A percentile compares a stretch with the other conserved stretches of the same genome.
phyloP scores from a whole-genome alignment of 2,888 invertebrate species.

The Steinernema scapterisci region DNA sequence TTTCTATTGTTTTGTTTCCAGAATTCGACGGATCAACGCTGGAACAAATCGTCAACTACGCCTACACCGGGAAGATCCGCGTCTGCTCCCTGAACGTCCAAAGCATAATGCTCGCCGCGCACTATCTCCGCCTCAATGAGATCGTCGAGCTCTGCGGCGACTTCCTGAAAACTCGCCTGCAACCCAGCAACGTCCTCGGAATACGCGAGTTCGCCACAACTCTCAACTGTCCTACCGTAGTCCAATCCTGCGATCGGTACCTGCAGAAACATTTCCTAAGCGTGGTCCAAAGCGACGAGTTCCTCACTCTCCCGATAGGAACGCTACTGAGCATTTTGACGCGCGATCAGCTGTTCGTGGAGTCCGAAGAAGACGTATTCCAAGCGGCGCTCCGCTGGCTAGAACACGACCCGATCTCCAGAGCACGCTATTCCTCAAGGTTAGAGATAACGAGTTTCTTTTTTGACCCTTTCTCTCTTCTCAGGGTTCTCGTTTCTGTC shows the following conservation, averaged over 20 bases:
- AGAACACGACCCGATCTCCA: constrained; percentile 74
- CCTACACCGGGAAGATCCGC: constrained; percentile 79
- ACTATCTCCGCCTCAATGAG: constrained; percentile 79
- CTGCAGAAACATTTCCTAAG: constrained; percentile 81
- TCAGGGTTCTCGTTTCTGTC: constrained; percentile 76
- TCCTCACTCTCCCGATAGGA: constrained; percentile 70
- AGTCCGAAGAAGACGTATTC: constrained; percentile 80
- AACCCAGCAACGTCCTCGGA: constrained; percentile 75
- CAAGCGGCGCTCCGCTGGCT: constrained; percentile 83
- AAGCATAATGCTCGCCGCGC: constrained; percentile 41
- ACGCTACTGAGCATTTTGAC: constrained; percentile 73
- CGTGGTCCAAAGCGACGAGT: constrained; percentile 80
- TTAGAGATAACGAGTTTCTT: constrained; percentile 27
- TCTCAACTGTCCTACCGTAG: constrained; percentile 76
- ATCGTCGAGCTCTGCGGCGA: constrained; percentile 83
- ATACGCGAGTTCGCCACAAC: constrained; percentile 82
- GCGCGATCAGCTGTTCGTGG: constrained; percentile 80
- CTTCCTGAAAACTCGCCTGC: constrained; percentile 75
- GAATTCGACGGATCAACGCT: constrained; percentile 76
- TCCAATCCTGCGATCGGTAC: constrained; percentile 79
- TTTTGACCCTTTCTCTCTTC: background rate
- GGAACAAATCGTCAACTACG: constrained; percentile 78
- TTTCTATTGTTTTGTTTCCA: constrained; percentile 35
- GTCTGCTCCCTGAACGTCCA: constrained; percentile 73
- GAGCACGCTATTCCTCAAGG: constrained; percentile 69